Evolutionary conservation across 2,113 vertebrate species (phyloP), one percentile per base, ranked within the genome.

Genomic region (Vulpes vulpes): DNA sequence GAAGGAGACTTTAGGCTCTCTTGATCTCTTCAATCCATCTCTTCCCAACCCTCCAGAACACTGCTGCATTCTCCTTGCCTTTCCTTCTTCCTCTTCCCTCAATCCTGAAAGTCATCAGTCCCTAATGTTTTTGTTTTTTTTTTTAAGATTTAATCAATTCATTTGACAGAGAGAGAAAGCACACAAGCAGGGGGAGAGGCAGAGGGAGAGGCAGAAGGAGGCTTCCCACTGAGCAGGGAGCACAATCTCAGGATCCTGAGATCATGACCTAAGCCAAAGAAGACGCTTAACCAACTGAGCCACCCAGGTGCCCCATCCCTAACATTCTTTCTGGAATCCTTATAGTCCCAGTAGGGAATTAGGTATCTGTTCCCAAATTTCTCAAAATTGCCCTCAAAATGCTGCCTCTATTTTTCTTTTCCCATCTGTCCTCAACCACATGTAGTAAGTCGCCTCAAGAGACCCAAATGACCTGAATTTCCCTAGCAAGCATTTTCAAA

Each of bases 401-500:
- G n/a, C 23, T 80, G 19, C 12, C 38, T 83, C n/a, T 67, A 27
- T 73, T 69, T 93, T 91, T 59, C 27, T 86, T 78, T 23, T 91
- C 15, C 90, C 62, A 88, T 89, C 49, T 89, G 69, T 96, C 11
- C 32, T 94, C 23, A 81, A 62, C 27, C 25, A 91, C 11, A 71
- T 35, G 49, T 90, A 94, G 49, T 67, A 94, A 53, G 53, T 4
- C 32, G 8, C 25, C 25, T 53, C 82, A 94, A 79, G 11, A 73
- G 76, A 79, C 32, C 32, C 32, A 67, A 91, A 57, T 80, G 43
- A 80, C 14, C 35, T 81, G 22, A 22, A 51, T 88, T 91, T 71
- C 43, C 53, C 60, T 83, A 84, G 49, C 55, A 89, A 92, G n/a
- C 51, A 92, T 79, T 95, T 91, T 76, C 38, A 88, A 96, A 80